Percentiles rank a stretch among this genome's conserved stretches.
Conservation (phyloP, 37 sponge, comb jelly and placozoan species). For the Halichondria panicea region DNA sequence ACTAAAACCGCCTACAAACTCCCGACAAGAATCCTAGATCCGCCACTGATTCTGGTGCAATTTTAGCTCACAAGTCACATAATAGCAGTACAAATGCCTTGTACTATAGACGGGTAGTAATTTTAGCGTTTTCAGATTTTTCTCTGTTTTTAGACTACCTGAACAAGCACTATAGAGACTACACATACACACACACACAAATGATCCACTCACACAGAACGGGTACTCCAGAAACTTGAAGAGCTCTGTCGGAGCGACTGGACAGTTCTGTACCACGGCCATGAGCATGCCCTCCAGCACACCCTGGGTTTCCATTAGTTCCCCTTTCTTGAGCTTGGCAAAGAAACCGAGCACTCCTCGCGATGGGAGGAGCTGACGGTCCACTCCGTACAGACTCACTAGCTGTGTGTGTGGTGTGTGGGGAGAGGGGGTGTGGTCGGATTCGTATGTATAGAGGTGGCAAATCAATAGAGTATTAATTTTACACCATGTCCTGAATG, state of each 20-base stretch:
- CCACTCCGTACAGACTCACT: slow-evolving; percentile 25
- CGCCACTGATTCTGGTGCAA: no score
- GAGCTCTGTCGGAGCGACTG: slow-evolving; percentile 56
- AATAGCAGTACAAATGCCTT: no score
- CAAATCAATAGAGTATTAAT: no score
- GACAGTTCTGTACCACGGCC: slow-evolving; percentile 38
- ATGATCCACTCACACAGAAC: slow-evolving; percentile 51
- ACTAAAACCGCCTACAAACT: no score
- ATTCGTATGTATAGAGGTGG: no score
- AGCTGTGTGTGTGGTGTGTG: slow-evolving; percentile 23
- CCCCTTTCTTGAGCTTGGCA: neutral
- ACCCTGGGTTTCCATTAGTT: slow-evolving; percentile 15
- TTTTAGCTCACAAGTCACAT: no score
- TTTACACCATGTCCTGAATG: no score
- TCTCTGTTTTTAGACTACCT: no score
- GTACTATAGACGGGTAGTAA: no score
- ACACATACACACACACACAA: slow-evolving; percentile 45
- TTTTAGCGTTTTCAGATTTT: no score
- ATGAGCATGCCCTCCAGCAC: slow-evolving; percentile 52
- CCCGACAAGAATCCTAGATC: no score
- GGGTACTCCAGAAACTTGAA: slow-evolving; percentile 73
- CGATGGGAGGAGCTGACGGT: slow-evolving; percentile 42
- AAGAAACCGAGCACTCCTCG: slow-evolving; percentile 15
- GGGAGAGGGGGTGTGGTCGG: slow-evolving; percentile 18
- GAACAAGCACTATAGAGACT: neutral